Evolutionary conservation across 2,888 invertebrate genomes (phyloP).

Genomic region (Ametastegia equiseti): DNA sequence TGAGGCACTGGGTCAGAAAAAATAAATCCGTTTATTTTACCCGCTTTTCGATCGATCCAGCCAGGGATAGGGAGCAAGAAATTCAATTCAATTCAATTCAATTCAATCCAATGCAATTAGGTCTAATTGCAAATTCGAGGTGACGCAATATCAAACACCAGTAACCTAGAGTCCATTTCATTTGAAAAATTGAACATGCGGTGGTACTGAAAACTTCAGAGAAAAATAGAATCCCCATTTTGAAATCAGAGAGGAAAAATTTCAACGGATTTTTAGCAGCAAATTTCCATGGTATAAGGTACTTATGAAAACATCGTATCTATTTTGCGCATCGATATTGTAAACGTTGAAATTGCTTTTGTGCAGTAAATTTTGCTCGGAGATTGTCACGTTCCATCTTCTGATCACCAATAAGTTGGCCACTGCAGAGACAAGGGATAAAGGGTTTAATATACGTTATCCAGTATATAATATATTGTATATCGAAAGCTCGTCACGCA

Average conservation of each 20-base stretch:
- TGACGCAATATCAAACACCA: no score
- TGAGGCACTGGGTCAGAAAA: background rate
- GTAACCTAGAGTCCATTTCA: background rate
- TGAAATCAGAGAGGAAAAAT: no score
- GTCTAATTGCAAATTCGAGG: no score
- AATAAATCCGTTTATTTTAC: background rate
- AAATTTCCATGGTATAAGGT: no score
- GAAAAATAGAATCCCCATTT: no score
- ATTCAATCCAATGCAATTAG: no score
- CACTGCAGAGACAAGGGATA: constrained; percentile 4
- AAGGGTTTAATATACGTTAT: background rate
- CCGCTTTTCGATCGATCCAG: background rate
- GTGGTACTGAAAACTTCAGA: no score
- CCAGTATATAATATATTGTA: background rate
- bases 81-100: background rate
- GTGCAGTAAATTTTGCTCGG: background rate
- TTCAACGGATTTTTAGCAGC: no score
- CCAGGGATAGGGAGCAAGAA: background rate
- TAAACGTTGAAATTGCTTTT: background rate
- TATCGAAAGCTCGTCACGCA: constrained; percentile 1
- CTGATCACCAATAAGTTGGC: constrained; percentile 7
- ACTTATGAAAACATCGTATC: background rate
- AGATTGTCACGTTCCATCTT: constrained; percentile 5
- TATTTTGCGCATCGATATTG: background rate
- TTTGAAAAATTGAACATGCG: background rate